These are phyloP conservation scores for Osmerus eperlanus DNA, from an alignment of 2,113 vertebrate species.

Conservation along the genomic window DNA sequence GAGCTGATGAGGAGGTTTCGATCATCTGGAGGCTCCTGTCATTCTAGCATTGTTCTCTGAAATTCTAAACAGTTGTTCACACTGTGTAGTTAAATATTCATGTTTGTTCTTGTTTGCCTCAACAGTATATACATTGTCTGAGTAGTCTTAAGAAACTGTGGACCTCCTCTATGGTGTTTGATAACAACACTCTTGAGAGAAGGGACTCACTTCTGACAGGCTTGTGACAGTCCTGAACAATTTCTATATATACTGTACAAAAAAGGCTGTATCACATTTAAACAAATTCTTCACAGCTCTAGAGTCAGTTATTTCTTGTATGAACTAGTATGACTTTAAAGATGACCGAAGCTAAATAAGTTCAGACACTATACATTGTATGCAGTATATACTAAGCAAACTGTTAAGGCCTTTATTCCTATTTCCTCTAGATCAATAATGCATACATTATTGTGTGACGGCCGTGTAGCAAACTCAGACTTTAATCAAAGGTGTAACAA, in stretches of 20 bases:
- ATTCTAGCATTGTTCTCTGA: conserved; percentile 14
- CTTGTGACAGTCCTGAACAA: conserved; percentile 24
- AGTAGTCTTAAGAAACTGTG: conserved; percentile 34
- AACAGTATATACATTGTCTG: conserved; percentile 44
- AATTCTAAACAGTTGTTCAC: conserved; percentile 20
- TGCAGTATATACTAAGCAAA: too few species aligned
- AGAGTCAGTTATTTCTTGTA: too few species aligned
- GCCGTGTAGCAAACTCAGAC: too few species aligned
- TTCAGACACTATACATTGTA: too few species aligned
- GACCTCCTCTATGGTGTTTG: conserved; percentile 27
- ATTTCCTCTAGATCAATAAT: too few species aligned
- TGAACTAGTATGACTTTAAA: too few species aligned
- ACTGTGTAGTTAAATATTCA: conserved; percentile 52
- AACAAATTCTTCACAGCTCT: too few species aligned
- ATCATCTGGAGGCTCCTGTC: conserved; percentile 11
- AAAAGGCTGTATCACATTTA: neutral
- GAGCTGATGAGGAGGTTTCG: conserved; percentile 2
- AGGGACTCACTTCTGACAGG: conserved; percentile 38
- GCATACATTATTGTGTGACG: too few species aligned
- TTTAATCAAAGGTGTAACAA: neutral
- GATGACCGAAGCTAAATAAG: too few species aligned
- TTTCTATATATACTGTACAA: neutral
- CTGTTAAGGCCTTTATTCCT: too few species aligned
- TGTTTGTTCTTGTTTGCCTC: conserved; percentile 52
- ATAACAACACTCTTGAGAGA: conserved; percentile 65